Evolutionary conservation across 2,888 invertebrate genomes (phyloP), one percentile per base, ranked within the genome.

Genomic region (Melinaea menophilus): DNA sequence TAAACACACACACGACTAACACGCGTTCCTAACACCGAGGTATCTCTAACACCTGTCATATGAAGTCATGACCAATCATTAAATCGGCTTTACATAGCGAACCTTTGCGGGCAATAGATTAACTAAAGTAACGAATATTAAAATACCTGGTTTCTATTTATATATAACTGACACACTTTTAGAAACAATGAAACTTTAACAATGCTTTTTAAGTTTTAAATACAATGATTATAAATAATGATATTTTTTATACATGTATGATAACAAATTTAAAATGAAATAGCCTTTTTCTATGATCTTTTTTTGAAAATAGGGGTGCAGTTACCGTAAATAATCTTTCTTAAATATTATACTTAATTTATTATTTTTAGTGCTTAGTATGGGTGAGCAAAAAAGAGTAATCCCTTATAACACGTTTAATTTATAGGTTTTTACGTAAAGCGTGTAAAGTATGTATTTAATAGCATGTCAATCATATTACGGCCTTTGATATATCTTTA

Each of bases 61-160:
- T 22, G 22, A 60, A 57, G 56, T 51, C 41, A 59, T 41, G 57
- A 51, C 47, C 78, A 75, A 79, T 76, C 79, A 79, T 77, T 75
- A 75, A 22, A 22, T 0, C 22, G 22, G 0, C 22, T 1, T 22
- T 22, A 22, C 22, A 80, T 76, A 74, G 74, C 75, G 72, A 75
- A 74, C 79, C 78, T 72, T 69, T 78, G 79, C 72, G 70, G 22
- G 71, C 78, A 81, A 79, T 79, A 78, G 77, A 70, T 78, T 80
- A 81, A 80, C 80, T 79, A 76, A 75, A 79, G 79, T 74, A 79
- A 81, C 80, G 79, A 79, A 76, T 79, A 79, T 77, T 76, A 76
- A 78, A 64, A 71, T 72, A 69, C 67, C 56, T 33, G 37, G 56
- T 58, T 59, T 57, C 61, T 67, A 61, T 65, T 56, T 47, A 66